Base-by-base conservation (phyloP, 53 echinoderm and acorn worm species). In the Luidia sarsii region DNA sequence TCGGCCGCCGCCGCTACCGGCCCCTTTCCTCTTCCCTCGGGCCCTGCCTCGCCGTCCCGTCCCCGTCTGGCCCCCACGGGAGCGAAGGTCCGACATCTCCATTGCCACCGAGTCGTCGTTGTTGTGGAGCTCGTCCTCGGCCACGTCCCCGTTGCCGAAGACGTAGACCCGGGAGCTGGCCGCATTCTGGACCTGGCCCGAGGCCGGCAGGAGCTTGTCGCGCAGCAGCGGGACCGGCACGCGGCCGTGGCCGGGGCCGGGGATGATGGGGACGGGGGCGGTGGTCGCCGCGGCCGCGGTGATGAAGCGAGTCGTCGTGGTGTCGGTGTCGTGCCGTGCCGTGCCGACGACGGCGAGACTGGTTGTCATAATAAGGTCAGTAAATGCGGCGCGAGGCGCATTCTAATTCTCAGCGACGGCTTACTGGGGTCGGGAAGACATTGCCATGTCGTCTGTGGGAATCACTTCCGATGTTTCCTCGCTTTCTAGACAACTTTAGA, bases 181-280 rank as follows among this genome's bases (percentile, higher is more conserved):
- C 39, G 79, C 88, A 65, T 95, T 95, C 68, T 95, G 95, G 48
- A 95, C 85, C 73, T 92, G 82, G 48, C 95, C 95, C 28, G 63
- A n/a, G 16, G 29, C 37, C 16, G 75, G 70, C 28, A 89, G 75
- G 39, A 79, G 57, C 57, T 81, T 72, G 49, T 72, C 57, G 74
- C 65, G 54, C 51, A 28, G 37, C 29, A 39, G 29, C 16, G 14
- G 6, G 41, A n/a, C n/a, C n/a, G n/a, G n/a, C n/a, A n/a, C n/a
- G n/a, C n/a, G n/a, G n/a, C n/a, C n/a, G n/a, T n/a, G n/a, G n/a
- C n/a, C n/a, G n/a, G n/a, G n/a, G n/a, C n/a, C n/a, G n/a, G n/a
- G n/a, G n/a, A n/a, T n/a, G n/a, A n/a, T n/a, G n/a, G n/a, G n/a
- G 57, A 33, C 37, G 2, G 55, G 23, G 38, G 66, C 36, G 21